Conservation (phyloP, 2,888 invertebrate genomes). For the Siphlonurus alternatus region DNA sequence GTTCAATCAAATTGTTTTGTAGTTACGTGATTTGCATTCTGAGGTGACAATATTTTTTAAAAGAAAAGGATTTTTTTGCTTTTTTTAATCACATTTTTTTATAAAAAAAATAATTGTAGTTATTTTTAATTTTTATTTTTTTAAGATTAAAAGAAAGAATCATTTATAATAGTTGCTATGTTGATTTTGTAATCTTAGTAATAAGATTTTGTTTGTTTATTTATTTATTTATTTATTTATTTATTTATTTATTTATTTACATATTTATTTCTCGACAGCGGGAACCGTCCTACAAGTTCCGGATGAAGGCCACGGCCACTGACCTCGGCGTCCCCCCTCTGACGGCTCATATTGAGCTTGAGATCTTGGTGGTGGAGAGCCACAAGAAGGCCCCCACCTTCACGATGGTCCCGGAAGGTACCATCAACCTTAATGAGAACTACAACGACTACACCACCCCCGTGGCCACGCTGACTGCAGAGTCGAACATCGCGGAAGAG, state of each 20-base stretch:
- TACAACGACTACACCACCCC: conserved; percentile 50
- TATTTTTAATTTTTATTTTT: too few species aligned
- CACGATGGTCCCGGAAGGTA: conserved; percentile 40
- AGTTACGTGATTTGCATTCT: too few species aligned
- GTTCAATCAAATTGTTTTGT: too few species aligned
- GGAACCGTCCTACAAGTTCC: conserved; percentile 44
- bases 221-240: background rate
- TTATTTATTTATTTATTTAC: conserved; percentile 1
- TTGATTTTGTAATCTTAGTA: too few species aligned
- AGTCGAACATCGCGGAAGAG: conserved; percentile 60
- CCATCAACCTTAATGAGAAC: conserved; percentile 49
- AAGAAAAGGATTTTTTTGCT: conserved; percentile 8
- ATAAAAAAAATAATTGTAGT: background rate
- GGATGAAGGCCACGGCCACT: conserved; percentile 54
- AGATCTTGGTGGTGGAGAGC: conserved; percentile 73
- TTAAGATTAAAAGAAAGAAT: too few species aligned
- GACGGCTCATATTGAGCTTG: conserved; percentile 55
- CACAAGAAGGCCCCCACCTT: conserved; percentile 71
- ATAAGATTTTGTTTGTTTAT: too few species aligned
- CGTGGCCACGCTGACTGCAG: conserved; percentile 52
- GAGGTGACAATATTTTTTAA: conserved; percentile 4
- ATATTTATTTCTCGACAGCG: conserved; percentile 27
- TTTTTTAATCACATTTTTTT: background rate
- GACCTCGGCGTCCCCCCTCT: conserved; percentile 53
- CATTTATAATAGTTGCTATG: too few species aligned